Evolutionary conservation across 2,888 invertebrate species (phyloP).

Genomic region (Limnephilus lunatus): DNA sequence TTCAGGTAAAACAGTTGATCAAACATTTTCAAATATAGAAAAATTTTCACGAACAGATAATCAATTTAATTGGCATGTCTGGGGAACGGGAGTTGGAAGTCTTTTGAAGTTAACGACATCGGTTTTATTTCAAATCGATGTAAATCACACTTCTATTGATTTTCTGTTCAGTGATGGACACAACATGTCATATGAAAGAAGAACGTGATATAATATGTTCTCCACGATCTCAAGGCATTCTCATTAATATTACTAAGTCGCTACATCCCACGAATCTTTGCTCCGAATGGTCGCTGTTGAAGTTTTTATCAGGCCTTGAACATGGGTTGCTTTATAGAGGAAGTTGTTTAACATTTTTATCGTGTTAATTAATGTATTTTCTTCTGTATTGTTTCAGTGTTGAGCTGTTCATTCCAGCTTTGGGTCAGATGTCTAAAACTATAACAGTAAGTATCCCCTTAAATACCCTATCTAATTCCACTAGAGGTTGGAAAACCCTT

Average conservation of each 20-base stretch:
- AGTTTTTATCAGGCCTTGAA: neutral
- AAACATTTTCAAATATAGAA: no score
- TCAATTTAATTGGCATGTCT: no score
- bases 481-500: neutral
- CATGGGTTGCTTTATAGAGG: neutral
- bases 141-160: neutral
- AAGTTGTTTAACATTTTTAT: neutral
- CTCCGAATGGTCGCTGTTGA: neutral
- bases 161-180: neutral
- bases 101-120: no score
- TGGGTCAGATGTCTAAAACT: conserved; percentile 10
- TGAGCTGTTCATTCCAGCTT: neutral
- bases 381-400: conserved; percentile 32
- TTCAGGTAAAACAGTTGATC: no score
- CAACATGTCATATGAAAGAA: neutral
- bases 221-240: neutral
- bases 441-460: conserved; percentile 21
- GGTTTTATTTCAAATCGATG: neutral
- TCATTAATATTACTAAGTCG: neutral
- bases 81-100: no score
- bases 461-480: neutral
- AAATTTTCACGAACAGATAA: no score
- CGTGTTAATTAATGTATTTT: conserved; percentile 2
- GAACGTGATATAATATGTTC: neutral
- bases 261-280: neutral